Evolutionary conservation across 1,140 invertebrate genomes (phyloP), one percentile per base, ranked within the genome.

Genomic region (Hycleus phaleratus): DNA sequence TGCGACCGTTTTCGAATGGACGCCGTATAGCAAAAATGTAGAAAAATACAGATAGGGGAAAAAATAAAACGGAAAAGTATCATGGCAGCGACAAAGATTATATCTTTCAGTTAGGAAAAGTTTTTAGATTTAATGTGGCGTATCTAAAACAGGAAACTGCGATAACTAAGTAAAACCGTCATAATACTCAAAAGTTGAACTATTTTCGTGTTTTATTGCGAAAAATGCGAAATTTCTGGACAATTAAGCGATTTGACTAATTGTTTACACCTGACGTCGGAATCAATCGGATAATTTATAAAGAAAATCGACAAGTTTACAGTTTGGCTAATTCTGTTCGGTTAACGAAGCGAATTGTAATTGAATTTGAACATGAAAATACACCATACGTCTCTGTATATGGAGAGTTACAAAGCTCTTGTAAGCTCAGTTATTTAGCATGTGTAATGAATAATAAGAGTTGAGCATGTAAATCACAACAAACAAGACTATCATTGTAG

Each of bases 121-220:
- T 61, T 61, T 32, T 60, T 44, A 57, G 59, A 66, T 64, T 66
- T 66, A 66, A 66, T 66, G 64, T 66, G 64, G 62, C 64, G 64
- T 64, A 64, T 66, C 64, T 66, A 64, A 66, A 64, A 66, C 64
- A 64, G 59, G 56, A 48, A 63, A 58, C 62, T 66, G 58, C 54
- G 56, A 63, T 61, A 61, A 62, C 63, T 53, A 56, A 63, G 58
- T 62, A 42, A 61, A 61, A 56, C 39, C 58, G 62, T 64, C 62
- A 64, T 62, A 64, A 64, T 63, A 59, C 56, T 62, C 54, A 38
- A 59, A 64, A 59, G 46, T 66, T 66, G 50, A 38, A 39, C 44
- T 50, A 51, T 62, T 62, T 48, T 32, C 32, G 32, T 32, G 32
- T 32, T 5, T 32, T 32, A 32, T 32, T 32, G 7, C 7, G 32